Evolutionary conservation across 2,797 vertebrate species (phyloP).

Genomic region (Eulemur albifrons): DNA sequence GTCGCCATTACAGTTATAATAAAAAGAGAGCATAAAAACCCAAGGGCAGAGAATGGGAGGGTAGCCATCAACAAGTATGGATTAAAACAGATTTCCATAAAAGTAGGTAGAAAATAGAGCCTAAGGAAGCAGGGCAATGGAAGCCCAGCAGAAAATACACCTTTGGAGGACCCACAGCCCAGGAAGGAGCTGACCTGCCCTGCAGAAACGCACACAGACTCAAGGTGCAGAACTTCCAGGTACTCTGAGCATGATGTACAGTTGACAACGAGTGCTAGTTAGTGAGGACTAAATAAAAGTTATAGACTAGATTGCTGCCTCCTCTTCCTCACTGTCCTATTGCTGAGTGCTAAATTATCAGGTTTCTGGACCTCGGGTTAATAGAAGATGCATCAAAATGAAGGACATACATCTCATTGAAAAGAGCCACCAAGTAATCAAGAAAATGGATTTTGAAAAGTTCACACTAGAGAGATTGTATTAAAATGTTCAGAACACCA

Average conservation of each 20-base stretch:
- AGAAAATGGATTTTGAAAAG: slow-evolving; percentile 18
- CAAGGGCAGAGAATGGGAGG: background rate
- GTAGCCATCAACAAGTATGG: background rate
- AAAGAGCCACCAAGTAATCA: background rate
- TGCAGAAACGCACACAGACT: background rate
- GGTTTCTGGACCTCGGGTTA: background rate
- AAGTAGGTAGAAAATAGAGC: background rate
- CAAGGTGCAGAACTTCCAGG: background rate
- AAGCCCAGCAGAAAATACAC: background rate
- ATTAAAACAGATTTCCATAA: background rate
- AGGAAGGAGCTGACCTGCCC: background rate
- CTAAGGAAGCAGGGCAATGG: background rate
- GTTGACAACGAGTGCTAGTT: background rate
- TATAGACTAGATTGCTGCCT: background rate
- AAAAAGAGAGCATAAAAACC: background rate
- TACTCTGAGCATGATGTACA: background rate
- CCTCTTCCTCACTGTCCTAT: background rate
- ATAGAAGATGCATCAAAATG: background rate
- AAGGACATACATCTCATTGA: background rate
- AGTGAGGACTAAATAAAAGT: background rate
- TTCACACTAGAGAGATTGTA: background rate
- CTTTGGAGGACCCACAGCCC: background rate
- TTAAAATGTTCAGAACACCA: slow-evolving; percentile 11
- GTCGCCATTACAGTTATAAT: background rate
- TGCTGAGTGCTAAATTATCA: background rate